Conservation (phyloP, 2,888 invertebrate genomes). For the Cheilosia soror region DNA sequence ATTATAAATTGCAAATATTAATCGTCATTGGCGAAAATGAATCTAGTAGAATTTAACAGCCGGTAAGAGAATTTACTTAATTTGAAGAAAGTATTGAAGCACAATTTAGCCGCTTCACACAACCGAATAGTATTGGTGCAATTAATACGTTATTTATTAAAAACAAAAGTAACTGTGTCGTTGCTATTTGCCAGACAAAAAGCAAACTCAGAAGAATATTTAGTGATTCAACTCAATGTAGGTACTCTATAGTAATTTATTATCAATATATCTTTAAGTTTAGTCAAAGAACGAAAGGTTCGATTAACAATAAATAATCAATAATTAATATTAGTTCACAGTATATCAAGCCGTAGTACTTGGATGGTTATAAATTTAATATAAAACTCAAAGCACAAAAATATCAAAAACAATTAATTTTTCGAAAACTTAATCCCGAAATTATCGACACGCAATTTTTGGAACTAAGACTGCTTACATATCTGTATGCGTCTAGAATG, state of each 20-base stretch:
- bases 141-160: slow-evolving; percentile 27
- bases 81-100: slow-evolving; percentile 25
- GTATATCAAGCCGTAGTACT: not conserved
- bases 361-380: too few species aligned
- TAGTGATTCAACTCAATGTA: slow-evolving; percentile 43
- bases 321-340: slow-evolving; percentile 13
- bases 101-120: slow-evolving; percentile 17
- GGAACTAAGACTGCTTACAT: too few species aligned
- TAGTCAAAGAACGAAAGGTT: slow-evolving; percentile 18
- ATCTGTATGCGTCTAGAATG: too few species aligned
- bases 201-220: not conserved
- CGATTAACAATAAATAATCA: slow-evolving; percentile 30
- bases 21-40: slow-evolving; percentile 8
- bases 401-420: too few species aligned
- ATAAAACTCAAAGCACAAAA: too few species aligned
- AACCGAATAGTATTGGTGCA: slow-evolving; percentile 8
- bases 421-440: too few species aligned
- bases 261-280: slow-evolving; percentile 24
- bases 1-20: slow-evolving; percentile 52
- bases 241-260: slow-evolving; percentile 49
- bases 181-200: slow-evolving; percentile 42
- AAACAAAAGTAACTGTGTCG: slow-evolving; percentile 11
- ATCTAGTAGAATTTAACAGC: slow-evolving; percentile 10
- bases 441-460: too few species aligned
- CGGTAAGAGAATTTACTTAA: slow-evolving; percentile 34